Percentiles rank a stretch among this genome's conserved stretches.
phyloP scores from a whole-genome alignment of 2,888 invertebrate genomes.

The Amphipoea lucens region DNA sequence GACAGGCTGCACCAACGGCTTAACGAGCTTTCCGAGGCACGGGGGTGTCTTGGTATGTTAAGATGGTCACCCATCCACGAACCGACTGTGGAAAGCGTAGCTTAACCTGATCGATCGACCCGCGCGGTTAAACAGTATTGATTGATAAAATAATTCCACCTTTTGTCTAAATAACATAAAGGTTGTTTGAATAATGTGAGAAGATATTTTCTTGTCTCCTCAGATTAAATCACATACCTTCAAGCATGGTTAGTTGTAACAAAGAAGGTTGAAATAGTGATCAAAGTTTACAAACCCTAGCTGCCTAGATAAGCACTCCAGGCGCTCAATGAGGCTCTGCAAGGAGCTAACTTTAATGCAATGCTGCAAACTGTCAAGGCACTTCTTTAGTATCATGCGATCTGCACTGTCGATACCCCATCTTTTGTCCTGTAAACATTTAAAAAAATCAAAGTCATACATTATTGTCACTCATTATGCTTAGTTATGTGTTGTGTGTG shows the following conservation, averaged over 20 bases:
- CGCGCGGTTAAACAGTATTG: not conserved
- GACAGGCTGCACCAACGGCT: accelerated
- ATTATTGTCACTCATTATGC: not conserved
- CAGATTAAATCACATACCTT: not conserved
- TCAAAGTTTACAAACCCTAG: constrained; percentile 91
- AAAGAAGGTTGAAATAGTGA: constrained; percentile 14
- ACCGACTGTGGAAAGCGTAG: not conserved
- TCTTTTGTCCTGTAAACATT: constrained; percentile 93
- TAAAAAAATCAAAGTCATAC: not conserved
- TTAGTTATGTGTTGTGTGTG: not conserved
- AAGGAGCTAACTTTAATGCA: constrained; percentile 97
- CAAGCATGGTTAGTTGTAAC: not conserved
- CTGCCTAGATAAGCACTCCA: constrained; percentile 97
- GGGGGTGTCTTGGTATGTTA: not conserved
- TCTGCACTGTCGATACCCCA: constrained; percentile 96
- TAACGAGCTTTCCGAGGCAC: not conserved
- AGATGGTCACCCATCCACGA: not conserved
- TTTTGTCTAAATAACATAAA: not conserved
- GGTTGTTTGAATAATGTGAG: not conserved
- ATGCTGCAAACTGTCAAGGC: constrained; percentile 97
- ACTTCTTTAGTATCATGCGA: constrained; percentile 96
- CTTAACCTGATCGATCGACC: not conserved
- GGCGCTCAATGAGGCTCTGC: constrained; percentile 97
- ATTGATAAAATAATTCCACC: not conserved
- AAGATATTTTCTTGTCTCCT: not conserved